Percentiles rank a stretch among this genome's conserved stretches.
These are phyloP conservation scores for Atherix ibis DNA, from an alignment of 2,888 invertebrate species.

Conservation along the genomic window DNA sequence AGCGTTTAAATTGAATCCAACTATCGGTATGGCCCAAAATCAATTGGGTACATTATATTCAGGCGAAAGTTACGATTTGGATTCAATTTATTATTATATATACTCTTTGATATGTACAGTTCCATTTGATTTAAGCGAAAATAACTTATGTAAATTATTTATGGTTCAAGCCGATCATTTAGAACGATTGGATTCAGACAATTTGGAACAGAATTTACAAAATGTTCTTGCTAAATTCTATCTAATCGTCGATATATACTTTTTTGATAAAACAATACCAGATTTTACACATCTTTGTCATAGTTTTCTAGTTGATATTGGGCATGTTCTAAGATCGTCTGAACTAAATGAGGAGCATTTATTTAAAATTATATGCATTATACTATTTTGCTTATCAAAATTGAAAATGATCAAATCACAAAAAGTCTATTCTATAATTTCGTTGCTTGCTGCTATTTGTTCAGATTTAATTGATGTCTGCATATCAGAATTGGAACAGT, in stretches of 20 bases:
- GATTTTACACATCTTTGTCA: conserved; percentile 52
- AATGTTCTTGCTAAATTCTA: conserved; percentile 38
- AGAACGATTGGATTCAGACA: conserved; percentile 35
- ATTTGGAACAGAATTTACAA: conserved; percentile 30
- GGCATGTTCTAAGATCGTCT: conserved; percentile 51
- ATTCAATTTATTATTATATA: conserved; percentile 81
- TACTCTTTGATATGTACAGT: conserved; percentile 62
- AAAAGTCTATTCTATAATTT: conserved; percentile 68
- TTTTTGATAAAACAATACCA: conserved; percentile 38
- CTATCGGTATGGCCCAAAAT: conserved; percentile 84
- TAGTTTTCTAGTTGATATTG: conserved; percentile 53
- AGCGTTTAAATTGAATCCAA: conserved; percentile 60
- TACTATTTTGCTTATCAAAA: conserved; percentile 65
- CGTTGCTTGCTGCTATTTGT: conserved; percentile 68
- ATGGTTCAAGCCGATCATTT: conserved; percentile 49
- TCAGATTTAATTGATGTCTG: conserved; percentile 37
- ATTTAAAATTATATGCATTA: conserved; percentile 68
- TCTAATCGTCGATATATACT: conserved; percentile 35
- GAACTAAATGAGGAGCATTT: conserved; percentile 48
- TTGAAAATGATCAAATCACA: conserved; percentile 55
- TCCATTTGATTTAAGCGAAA: conserved; percentile 80
- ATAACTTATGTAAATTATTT: conserved; percentile 63
- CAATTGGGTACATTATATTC: conserved; percentile 80
- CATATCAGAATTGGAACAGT: conserved; percentile 34
- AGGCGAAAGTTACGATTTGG: conserved; percentile 64